Percentiles rank a stretch among this genome's conserved stretches.
phyloP scores from a whole-genome alignment of 2,113 vertebrate species.

The Herpailurus yagouaroundi region DNA sequence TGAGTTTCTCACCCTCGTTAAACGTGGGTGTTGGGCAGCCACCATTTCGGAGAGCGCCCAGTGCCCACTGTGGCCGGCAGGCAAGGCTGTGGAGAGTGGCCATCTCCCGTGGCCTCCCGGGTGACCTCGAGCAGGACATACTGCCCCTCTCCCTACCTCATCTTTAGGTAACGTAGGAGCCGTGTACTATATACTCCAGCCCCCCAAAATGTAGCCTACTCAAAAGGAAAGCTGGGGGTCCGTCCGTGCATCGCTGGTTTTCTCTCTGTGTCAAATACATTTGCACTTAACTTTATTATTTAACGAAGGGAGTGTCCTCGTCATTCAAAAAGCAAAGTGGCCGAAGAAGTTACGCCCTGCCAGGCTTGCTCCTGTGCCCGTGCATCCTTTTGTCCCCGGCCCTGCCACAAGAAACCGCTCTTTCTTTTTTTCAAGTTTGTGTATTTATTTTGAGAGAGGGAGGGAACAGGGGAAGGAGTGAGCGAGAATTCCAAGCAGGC shows the following conservation, averaged over 20 bases:
- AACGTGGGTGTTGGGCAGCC: neutral
- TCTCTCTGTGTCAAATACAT: neutral
- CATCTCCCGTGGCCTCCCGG: neutral
- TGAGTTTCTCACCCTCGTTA: neutral
- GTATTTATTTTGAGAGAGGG: no score
- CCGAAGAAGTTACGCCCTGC: neutral
- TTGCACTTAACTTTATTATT: neutral
- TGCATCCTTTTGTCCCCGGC: no score
- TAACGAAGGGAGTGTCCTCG: neutral
- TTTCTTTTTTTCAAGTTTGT: no score
- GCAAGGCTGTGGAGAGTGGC: neutral
- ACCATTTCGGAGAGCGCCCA: neutral
- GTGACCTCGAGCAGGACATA: neutral
- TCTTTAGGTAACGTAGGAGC: neutral
- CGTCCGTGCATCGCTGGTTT: neutral
- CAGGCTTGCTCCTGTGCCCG: neutral
- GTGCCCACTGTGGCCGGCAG: neutral
- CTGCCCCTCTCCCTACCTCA: neutral
- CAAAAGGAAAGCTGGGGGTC: neutral
- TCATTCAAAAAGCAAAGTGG: neutral
- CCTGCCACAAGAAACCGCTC: neutral
- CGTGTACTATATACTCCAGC: accelerated
- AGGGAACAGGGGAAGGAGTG: no score
- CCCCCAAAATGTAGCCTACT: neutral
- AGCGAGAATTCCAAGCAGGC: no score